phyloP scores from a whole-genome alignment of 2,113 vertebrate genomes.

The Eidolon helvum region DNA sequence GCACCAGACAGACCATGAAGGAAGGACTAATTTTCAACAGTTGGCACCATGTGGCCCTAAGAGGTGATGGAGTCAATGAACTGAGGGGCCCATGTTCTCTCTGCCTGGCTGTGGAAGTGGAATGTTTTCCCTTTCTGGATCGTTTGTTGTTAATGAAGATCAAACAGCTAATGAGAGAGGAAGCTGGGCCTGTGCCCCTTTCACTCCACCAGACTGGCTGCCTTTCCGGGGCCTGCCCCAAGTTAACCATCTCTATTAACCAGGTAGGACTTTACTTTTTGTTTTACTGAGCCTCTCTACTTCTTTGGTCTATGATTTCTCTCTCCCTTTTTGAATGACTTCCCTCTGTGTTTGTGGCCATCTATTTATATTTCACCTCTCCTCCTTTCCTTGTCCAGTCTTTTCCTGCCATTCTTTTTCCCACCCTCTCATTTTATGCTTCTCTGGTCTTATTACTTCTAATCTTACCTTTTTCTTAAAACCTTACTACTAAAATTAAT shows the following conservation, averaged over 20 bases:
- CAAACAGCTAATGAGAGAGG: neutral
- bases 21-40: neutral
- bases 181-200: neutral
- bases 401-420: neutral
- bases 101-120: neutral
- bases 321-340: neutral
- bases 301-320: neutral
- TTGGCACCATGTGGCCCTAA: neutral
- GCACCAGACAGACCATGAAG: neutral
- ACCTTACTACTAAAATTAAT: neutral
- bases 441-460: neutral
- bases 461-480: slow-evolving; percentile 18
- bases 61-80: neutral
- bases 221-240: neutral
- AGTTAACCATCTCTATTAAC: neutral
- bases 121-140: too few species aligned
- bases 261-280: neutral
- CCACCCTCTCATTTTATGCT: neutral
- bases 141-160: neutral
- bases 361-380: neutral
- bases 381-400: neutral
- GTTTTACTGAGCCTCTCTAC: neutral
- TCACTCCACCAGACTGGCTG: too few species aligned
- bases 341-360: neutral
- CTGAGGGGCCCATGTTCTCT: neutral